Percentiles rank a stretch among this genome's conserved stretches.
phyloP scores from a whole-genome alignment of 2,888 invertebrate species.

The Pammene aurita region DNA sequence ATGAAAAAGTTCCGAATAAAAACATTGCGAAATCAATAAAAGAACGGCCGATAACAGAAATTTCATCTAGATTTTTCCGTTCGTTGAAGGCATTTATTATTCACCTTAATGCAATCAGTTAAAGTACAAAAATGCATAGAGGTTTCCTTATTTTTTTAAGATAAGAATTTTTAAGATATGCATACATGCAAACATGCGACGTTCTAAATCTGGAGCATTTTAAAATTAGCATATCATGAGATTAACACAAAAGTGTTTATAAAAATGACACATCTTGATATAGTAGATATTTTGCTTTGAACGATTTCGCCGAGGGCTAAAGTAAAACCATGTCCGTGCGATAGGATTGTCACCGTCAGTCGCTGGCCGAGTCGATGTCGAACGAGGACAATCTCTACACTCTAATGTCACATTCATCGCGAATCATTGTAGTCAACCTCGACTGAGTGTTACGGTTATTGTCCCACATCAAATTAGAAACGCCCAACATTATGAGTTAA shows the following conservation, averaged over 20 bases:
- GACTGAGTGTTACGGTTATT: background rate
- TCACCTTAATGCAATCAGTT: background rate
- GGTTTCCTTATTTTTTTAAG: background rate
- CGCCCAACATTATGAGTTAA: background rate
- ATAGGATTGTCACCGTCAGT: conserved; percentile 11
- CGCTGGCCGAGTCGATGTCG: background rate
- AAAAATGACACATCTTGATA: conserved; percentile 7
- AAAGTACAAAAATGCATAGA: conserved; percentile 1
- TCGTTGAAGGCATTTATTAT: background rate
- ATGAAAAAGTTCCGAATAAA: conserved; percentile 14
- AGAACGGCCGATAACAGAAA: conserved; percentile 15
- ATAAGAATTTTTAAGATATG: background rate
- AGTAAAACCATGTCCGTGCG: conserved; percentile 5
- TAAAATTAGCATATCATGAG: too few species aligned
- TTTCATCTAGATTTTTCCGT: background rate
- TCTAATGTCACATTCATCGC: background rate
- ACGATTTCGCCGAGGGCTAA: background rate
- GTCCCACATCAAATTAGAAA: background rate
- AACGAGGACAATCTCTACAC: background rate
- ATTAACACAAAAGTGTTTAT: background rate
- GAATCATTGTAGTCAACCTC: background rate
- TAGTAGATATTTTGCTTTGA: background rate
- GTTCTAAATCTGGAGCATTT: too few species aligned
- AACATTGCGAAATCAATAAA: background rate
- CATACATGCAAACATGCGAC: background rate